A percentile compares a stretch with the other conserved stretches of the same genome.
phyloP scores from a whole-genome alignment of 2,797 vertebrate genomes.

The Euphonia xanthogaster region DNA sequence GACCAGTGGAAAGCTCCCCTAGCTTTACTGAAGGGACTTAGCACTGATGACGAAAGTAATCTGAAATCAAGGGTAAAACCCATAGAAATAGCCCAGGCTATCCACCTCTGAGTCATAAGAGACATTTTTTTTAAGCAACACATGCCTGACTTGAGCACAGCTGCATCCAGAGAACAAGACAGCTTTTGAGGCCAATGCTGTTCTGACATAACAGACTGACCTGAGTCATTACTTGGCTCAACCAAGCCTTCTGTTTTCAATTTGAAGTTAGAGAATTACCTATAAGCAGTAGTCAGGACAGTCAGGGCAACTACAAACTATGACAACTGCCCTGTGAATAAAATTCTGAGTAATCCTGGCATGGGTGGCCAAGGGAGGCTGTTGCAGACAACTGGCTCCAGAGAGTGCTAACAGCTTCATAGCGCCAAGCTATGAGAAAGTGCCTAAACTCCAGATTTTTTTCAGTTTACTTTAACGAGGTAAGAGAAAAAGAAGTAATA shows the following conservation, averaged over 20 bases:
- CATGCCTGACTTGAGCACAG: background rate
- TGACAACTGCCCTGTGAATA: background rate
- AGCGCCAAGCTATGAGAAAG: background rate
- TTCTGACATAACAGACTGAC: constrained; percentile 35
- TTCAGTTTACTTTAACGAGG: fast-evolving
- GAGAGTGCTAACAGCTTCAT: background rate
- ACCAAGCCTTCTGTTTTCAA: background rate
- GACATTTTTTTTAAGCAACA: background rate
- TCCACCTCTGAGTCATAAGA: constrained; percentile 57
- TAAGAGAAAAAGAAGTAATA: background rate
- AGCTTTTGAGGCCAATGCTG: background rate
- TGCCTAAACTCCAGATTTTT: background rate
- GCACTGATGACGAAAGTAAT: background rate
- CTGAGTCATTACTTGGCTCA: constrained; percentile 14
- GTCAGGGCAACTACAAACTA: background rate
- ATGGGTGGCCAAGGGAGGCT: background rate
- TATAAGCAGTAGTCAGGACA: background rate
- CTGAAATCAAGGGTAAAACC: constrained; percentile 32
- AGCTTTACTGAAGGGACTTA: background rate
- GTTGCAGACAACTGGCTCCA: background rate
- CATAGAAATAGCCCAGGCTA: background rate
- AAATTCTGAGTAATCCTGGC: background rate
- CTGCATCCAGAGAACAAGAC: background rate
- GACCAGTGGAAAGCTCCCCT: background rate
- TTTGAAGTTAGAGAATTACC: background rate